phyloP scores from a whole-genome alignment of 2,797 vertebrate species.

The Centroberyx gerrardi region DNA sequence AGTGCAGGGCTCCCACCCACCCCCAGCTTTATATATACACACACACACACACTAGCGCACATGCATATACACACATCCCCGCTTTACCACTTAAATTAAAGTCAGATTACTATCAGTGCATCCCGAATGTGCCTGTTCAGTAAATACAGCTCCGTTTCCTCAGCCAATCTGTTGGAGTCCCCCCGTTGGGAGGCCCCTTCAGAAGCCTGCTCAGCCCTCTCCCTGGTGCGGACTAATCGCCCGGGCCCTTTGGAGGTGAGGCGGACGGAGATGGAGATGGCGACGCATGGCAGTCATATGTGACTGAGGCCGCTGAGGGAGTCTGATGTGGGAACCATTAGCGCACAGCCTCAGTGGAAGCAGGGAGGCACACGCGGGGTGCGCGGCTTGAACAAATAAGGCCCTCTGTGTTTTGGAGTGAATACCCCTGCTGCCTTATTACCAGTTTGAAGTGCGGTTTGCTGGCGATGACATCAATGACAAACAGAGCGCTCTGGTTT shows the following conservation, averaged over 20 bases:
- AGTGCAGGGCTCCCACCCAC: slow-evolving; percentile 57
- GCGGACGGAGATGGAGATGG: slow-evolving; percentile 63
- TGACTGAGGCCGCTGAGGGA: slow-evolving; percentile 55
- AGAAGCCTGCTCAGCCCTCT: slow-evolving; percentile 67
- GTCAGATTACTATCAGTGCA: slow-evolving; percentile 77
- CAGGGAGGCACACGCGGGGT: slow-evolving; percentile 57
- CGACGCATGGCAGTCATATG: slow-evolving; percentile 79
- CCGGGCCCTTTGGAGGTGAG: slow-evolving; percentile 56
- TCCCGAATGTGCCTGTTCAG: slow-evolving; percentile 70
- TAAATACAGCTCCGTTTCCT: slow-evolving; percentile 70
- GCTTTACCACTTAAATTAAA: slow-evolving; percentile 81
- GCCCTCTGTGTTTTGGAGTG: slow-evolving; percentile 70
- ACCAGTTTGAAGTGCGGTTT: slow-evolving; percentile 76
- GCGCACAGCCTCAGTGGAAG: slow-evolving; percentile 39
- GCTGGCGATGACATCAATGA: slow-evolving; percentile 78
- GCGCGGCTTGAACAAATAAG: slow-evolving; percentile 78
- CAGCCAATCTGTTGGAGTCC: slow-evolving; percentile 57
- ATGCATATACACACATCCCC: slow-evolving; percentile 60
- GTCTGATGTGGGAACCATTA: slow-evolving; percentile 80
- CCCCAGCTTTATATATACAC: slow-evolving; percentile 47
- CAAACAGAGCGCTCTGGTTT: slow-evolving; percentile 75
- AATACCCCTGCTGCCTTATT: slow-evolving; percentile 67
- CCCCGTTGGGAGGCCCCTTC: slow-evolving; percentile 67
- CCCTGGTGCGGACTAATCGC: slow-evolving; percentile 72
- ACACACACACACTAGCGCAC: slow-evolving; percentile 36